A percentile compares a stretch with the other conserved stretches of the same genome.
phyloP scores from a whole-genome alignment of 2,113 vertebrate genomes.

The Clarias gariepinus region DNA sequence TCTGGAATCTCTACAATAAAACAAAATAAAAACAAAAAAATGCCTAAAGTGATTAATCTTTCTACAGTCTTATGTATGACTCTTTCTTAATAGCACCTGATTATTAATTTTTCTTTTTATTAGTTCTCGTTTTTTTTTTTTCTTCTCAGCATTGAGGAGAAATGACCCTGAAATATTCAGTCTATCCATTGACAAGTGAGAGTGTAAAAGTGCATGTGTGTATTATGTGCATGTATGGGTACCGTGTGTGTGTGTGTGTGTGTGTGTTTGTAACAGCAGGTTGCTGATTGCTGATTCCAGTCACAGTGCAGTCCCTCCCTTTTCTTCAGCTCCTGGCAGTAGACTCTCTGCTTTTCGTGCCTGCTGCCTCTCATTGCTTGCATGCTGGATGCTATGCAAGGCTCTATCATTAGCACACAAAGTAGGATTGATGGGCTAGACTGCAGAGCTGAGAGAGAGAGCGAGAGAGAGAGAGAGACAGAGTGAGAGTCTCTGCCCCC shows the following conservation, averaged over 20 bases:
- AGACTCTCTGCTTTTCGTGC: conserved; percentile 76
- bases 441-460: conserved; percentile 56
- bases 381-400: conserved; percentile 64
- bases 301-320: conserved; percentile 69
- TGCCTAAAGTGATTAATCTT: background rate
- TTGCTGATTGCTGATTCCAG: conserved; percentile 77
- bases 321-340: conserved; percentile 68
- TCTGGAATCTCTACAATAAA: background rate
- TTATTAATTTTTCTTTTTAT: background rate
- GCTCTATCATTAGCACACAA: conserved; percentile 76
- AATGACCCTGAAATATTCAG: background rate
- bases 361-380: conserved; percentile 66
- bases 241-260: background rate
- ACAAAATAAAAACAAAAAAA: background rate
- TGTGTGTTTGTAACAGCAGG: conserved; percentile 58
- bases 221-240: background rate
- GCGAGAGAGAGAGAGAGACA: conserved; percentile 13
- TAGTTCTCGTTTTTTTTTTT: background rate
- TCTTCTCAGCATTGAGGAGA: background rate
- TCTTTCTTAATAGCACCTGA: background rate
- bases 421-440: conserved; percentile 75
- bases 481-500: conserved; percentile 16
- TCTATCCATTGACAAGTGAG: too few species aligned
- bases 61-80: background rate
- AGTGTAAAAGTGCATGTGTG: background rate